Conservation (phyloP, 2,113 vertebrate genomes). For the Formicarius rufipectus region DNA sequence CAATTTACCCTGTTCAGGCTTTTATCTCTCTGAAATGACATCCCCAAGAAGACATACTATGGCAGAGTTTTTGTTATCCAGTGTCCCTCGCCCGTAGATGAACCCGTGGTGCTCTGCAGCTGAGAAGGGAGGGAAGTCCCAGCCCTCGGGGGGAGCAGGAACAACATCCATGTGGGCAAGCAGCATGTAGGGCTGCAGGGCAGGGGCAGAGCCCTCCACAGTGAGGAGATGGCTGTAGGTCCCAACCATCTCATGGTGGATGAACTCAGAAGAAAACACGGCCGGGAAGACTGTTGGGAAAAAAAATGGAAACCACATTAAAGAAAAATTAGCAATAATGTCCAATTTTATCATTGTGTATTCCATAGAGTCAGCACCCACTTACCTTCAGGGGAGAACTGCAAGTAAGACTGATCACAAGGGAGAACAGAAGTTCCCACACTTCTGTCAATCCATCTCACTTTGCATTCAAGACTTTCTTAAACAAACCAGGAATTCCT, state of each 20-base stretch:
- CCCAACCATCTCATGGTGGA: slow-evolving; percentile 85
- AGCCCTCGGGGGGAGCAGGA: slow-evolving; percentile 84
- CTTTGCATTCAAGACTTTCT: background rate
- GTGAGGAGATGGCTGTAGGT: slow-evolving; percentile 90
- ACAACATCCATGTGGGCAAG: slow-evolving; percentile 94
- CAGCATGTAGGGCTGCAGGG: slow-evolving; percentile 86
- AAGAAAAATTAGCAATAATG: background rate
- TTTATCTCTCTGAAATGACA: background rate
- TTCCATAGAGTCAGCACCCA: background rate
- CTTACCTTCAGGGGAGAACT: background rate
- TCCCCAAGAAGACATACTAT: slow-evolving; percentile 75
- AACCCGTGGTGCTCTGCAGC: slow-evolving; percentile 87
- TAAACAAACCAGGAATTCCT: background rate
- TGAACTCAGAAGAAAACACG: slow-evolving; percentile 85
- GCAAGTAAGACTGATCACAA: background rate
- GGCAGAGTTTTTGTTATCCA: slow-evolving; percentile 89
- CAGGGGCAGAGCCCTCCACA: slow-evolving; percentile 78
- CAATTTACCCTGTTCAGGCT: background rate
- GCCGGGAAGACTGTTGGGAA: slow-evolving; percentile 84
- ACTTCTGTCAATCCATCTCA: background rate
- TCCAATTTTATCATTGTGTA: background rate
- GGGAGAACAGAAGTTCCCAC: background rate
- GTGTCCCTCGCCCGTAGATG: slow-evolving; percentile 90
- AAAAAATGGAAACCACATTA: background rate
- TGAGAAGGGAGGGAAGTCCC: slow-evolving; percentile 92